These are phyloP conservation scores for Dynastes tityus DNA, from an alignment of 2,888 invertebrate species.

Conservation along the genomic window DNA sequence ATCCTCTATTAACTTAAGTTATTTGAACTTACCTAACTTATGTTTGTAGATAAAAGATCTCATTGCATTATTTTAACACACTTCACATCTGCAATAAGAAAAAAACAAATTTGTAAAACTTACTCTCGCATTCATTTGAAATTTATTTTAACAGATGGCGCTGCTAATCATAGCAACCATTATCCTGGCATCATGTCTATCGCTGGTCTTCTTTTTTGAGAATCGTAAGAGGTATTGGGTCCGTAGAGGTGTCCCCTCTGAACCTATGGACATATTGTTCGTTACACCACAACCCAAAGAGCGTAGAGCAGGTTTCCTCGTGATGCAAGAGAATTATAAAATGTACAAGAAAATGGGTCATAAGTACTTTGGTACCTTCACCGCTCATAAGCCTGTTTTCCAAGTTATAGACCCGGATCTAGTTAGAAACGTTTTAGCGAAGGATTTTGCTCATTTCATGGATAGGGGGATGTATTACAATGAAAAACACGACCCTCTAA, in stretches of 20 bases:
- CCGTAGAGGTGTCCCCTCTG: conserved; percentile 12
- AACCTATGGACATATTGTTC: conserved; percentile 18
- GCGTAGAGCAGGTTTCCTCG: conserved; percentile 2
- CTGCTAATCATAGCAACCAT: conserved; percentile 13
- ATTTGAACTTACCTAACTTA: too few relatives aligned
- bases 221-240: conserved; percentile 29
- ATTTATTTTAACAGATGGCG: conserved; percentile 20
- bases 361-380: conserved; percentile 50
- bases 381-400: conserved; percentile 55
- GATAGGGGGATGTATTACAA: conserved; percentile 69
- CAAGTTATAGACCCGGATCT: conserved; percentile 64
- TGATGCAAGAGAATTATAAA: conserved; percentile 28
- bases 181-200: conserved; percentile 1
- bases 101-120: too few relatives aligned
- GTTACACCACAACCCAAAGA: neutral
- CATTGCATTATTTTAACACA: too few relatives aligned
- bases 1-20: too few relatives aligned
- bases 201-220: conserved; percentile 5
- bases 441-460: conserved; percentile 70
- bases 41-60: too few relatives aligned
- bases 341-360: conserved; percentile 51
- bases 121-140: neutral
- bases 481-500: conserved; percentile 67
- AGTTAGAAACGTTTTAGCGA: conserved; percentile 68
- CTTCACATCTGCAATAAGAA: too few relatives aligned